These are phyloP conservation scores for Enteromius trimaculatus DNA, from an alignment of 2,797 vertebrate species.

Conservation along the genomic window DNA sequence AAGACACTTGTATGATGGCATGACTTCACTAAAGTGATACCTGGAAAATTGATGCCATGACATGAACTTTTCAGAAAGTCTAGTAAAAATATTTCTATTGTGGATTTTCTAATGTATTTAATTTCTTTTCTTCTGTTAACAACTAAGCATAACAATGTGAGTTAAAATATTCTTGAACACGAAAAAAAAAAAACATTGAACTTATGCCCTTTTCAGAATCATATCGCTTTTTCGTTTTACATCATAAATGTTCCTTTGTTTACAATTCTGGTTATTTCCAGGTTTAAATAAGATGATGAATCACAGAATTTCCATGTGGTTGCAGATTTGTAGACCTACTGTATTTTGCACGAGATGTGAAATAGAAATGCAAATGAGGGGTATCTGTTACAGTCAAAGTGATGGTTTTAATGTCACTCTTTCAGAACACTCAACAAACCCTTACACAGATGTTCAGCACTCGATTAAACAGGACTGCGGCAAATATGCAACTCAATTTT, in stretches of 20 bases:
- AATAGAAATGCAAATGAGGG: background rate
- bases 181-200: too few species aligned
- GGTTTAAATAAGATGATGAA: background rate
- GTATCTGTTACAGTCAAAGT: background rate
- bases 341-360: slow-evolving; percentile 8
- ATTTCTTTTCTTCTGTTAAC: background rate
- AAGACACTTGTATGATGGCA: background rate
- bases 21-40: slow-evolving; percentile 7
- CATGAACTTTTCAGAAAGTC: background rate
- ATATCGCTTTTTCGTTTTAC: background rate
- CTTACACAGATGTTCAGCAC: slow-evolving; percentile 17
- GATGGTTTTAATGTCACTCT: slow-evolving; percentile 3
- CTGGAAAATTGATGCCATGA: background rate
- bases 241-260: background rate
- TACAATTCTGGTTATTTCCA: background rate
- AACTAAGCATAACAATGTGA: background rate
- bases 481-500: slow-evolving; percentile 24
- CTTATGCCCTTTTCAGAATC: background rate
- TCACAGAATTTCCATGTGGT: background rate
- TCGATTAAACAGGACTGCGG: background rate
- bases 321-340: background rate
- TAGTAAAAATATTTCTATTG: slow-evolving; percentile 3
- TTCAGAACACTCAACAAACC: background rate
- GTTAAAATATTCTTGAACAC: background rate
- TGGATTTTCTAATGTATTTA: background rate